Evolutionary conservation across 2,888 invertebrate species (phyloP), one percentile per base, ranked within the genome.

Genomic region (Drosophila niveifrons): DNA sequence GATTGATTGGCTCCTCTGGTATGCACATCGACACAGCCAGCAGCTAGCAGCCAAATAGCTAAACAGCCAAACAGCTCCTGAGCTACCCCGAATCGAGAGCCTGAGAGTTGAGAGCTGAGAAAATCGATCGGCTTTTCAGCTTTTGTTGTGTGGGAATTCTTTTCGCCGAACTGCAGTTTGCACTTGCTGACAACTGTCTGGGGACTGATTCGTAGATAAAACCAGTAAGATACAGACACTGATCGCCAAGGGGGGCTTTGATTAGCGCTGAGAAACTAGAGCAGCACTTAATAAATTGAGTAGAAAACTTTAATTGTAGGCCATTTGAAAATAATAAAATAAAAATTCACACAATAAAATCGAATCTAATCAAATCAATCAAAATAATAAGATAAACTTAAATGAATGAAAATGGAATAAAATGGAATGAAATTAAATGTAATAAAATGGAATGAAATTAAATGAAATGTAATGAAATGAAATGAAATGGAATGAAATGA

Each of bases 1-100:
- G 90, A 90, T 91, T 90, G 91, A 91, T 89, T 89, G 88, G 85
- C 79, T 79, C 62, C 67, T 62, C 76, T 83, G 88, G 84, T 80
- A 81, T 81, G 80, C 82, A 79, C 77, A 80, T 78, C 80, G 80
- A 80, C 80, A 80, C 77, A 80, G 15, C 36, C 23, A 23, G 6
- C 23, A 23, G 23, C 23, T 6, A 23, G 23, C 23, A 23, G 6
- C 23, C 23, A 23, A 23, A 23, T 23, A 23, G 23, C 18, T 18
- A 18, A 18, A 18, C 17, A n/a, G 9, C 36, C 36, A 13, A 36
- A 29, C 17, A 52, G 73, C 56, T 53, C 47, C 41, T 47, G 47
- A 57, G 57, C 57, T 43, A 39, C 44, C 48, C 74, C 61, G 62
- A 56, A 46, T 59, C 13, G 10, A 29, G 15, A 28, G 28, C 15